Conservation (phyloP, 2,888 invertebrate species). For the Meteorus cinctellus region DNA sequence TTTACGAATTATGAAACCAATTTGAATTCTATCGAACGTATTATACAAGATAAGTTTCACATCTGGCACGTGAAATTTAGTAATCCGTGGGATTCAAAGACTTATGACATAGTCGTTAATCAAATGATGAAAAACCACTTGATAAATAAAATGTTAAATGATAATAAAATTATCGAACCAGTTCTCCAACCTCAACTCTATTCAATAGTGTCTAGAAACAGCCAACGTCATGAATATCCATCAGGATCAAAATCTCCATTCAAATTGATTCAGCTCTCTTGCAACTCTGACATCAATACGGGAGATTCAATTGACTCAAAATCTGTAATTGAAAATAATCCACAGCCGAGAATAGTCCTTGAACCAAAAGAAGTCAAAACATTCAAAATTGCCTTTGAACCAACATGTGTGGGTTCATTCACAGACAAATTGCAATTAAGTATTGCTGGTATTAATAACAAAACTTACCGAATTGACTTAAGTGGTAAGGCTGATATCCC, state of each 20-base stretch:
- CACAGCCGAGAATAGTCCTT: slow-evolving; percentile 59
- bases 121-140: slow-evolving; percentile 50
- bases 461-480: slow-evolving; percentile 55
- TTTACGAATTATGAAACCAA: slow-evolving; percentile 53
- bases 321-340: slow-evolving; percentile 45
- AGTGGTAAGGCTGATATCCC: slow-evolving; percentile 61
- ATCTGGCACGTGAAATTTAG: slow-evolving; percentile 58
- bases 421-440: slow-evolving; percentile 55
- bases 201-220: slow-evolving; percentile 42
- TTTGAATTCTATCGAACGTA: slow-evolving; percentile 51
- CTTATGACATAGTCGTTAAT: slow-evolving; percentile 52
- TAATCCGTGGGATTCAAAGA: slow-evolving; percentile 55
- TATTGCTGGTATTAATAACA: slow-evolving; percentile 51
- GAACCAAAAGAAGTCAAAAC: slow-evolving; percentile 57
- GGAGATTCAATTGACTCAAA: not conserved
- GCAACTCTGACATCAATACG: not conserved
- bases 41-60: slow-evolving; percentile 51
- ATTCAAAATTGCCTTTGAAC: slow-evolving; percentile 60
- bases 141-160: not conserved
- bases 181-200: slow-evolving; percentile 45
- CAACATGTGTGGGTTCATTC: slow-evolving; percentile 55
- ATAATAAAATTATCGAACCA: not conserved
- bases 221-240: not conserved
- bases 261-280: not conserved
- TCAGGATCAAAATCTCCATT: slow-evolving; percentile 7